phyloP scores from a whole-genome alignment of 2,797 vertebrate genomes.

The Ibycter americanus region DNA sequence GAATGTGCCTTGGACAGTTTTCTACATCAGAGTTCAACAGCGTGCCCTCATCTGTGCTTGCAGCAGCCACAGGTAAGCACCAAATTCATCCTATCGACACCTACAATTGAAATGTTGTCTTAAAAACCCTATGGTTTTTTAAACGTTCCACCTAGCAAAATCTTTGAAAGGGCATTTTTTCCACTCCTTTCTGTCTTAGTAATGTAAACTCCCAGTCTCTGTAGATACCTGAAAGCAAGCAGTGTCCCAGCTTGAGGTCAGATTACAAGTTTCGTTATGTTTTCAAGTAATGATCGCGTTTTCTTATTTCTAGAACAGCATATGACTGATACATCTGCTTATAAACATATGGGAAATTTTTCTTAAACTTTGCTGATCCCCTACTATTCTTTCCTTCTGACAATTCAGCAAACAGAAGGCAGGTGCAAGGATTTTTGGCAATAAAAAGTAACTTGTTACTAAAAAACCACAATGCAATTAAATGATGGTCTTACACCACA shows the following conservation, averaged over 20 bases:
- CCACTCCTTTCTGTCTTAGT: neutral
- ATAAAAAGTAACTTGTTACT: neutral
- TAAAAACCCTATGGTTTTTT: neutral
- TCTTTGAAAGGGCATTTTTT: neutral
- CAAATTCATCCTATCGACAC: neutral
- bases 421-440: slow-evolving; percentile 9
- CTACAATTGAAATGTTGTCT: neutral
- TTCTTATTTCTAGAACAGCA: slow-evolving; percentile 31
- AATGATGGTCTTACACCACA: neutral
- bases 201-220: neutral
- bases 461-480: neutral
- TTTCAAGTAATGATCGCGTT: neutral
- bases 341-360: slow-evolving; percentile 31
- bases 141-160: neutral
- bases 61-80: neutral
- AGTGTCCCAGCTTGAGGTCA: neutral
- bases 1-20: neutral
- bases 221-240: neutral
- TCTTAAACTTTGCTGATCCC: slow-evolving; percentile 15
- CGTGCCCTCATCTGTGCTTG: neutral
- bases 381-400: slow-evolving; percentile 12
- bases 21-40: neutral
- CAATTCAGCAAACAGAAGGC: slow-evolving; percentile 40
- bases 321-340: slow-evolving; percentile 37
- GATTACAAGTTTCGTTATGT: neutral